Conservation (phyloP, 2,113 vertebrate genomes). For the Notarius quadriscutis region DNA sequence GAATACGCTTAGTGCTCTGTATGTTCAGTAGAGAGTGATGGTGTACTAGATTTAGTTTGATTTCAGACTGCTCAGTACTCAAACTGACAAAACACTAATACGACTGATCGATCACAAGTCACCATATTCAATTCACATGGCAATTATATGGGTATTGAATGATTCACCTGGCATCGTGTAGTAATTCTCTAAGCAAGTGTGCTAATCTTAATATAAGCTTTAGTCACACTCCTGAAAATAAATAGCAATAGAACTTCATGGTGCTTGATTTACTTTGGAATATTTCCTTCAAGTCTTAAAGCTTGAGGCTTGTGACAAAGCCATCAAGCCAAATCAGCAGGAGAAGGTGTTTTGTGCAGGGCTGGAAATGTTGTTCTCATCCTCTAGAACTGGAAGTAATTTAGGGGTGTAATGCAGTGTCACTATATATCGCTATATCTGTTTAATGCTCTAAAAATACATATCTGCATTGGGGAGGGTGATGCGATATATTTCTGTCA, state of each 20-base stretch:
- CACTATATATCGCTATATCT: background rate
- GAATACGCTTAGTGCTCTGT: constrained; percentile 1
- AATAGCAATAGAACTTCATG: background rate
- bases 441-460: background rate
- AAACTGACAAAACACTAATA: background rate
- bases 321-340: background rate
- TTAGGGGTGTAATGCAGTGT: background rate
- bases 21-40: background rate
- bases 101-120: background rate
- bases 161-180: background rate
- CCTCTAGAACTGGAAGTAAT: background rate
- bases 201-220: background rate
- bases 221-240: background rate
- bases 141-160: background rate
- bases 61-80: constrained; percentile 2
- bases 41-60: constrained; percentile 11
- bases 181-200: background rate
- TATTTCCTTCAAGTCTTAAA: background rate
- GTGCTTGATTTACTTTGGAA: background rate
- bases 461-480: background rate
- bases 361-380: background rate
- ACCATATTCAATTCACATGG: background rate
- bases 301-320: background rate
- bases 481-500: background rate
- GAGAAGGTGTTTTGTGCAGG: background rate